phyloP scores from a whole-genome alignment of 1,140 invertebrate genomes.

The Meloidogyne chitwoodi region DNA sequence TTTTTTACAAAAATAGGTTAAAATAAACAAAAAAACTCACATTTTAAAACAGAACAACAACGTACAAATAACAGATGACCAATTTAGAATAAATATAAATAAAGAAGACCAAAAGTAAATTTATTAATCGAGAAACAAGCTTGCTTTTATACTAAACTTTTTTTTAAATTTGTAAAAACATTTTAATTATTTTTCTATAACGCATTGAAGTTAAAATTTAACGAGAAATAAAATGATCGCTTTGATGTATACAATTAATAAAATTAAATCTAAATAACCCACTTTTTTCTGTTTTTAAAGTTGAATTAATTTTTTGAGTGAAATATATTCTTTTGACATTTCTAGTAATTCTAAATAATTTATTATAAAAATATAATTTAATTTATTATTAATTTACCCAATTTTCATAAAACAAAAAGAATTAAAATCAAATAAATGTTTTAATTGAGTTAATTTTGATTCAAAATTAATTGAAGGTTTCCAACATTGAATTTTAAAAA shows the following conservation, averaged over 20 bases:
- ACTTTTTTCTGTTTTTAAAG: not conserved
- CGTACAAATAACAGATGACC: too few species aligned
- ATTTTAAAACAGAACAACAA: too few species aligned
- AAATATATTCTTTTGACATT: too few species aligned
- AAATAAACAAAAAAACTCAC: too few species aligned
- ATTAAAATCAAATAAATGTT: not conserved
- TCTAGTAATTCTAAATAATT: not conserved
- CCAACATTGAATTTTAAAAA: not conserved
- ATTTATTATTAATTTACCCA: not conserved
- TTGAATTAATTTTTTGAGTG: not conserved
- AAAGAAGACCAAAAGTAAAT: too few species aligned
- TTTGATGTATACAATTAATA: conserved; percentile 7
- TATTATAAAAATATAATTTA: too few species aligned
- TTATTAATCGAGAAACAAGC: too few species aligned
- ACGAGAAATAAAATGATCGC: not conserved
- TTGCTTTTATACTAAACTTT: too few species aligned
- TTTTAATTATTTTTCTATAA: conserved; percentile 18
- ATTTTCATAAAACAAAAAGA: not conserved
- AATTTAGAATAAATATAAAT: too few species aligned
- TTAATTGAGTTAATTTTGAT: not conserved
- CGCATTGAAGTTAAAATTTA: conserved; percentile 1
- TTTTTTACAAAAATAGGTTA: too few species aligned
- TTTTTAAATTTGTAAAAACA: too few species aligned
- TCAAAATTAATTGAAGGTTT: not conserved
- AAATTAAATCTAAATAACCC: not conserved